phyloP scores from a whole-genome alignment of 2,797 vertebrate species.

The Gallinago solitaria region DNA sequence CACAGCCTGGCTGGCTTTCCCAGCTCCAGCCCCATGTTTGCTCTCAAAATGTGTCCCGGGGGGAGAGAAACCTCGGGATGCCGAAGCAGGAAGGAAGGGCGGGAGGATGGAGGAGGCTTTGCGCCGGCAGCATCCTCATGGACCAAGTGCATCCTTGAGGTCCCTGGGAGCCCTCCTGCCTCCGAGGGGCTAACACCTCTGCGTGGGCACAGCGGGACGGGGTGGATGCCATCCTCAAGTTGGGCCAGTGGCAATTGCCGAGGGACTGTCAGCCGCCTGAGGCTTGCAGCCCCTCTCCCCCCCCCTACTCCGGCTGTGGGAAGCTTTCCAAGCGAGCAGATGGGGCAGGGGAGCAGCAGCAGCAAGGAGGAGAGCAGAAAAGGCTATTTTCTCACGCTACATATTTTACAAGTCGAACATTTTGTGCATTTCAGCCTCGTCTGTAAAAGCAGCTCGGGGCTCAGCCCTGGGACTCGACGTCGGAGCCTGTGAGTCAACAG shows the following conservation, averaged over 20 bases:
- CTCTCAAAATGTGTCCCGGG: fast-evolving
- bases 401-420: constrained; percentile 54
- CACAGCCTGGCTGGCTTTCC: not conserved
- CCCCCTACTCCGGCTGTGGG: constrained; percentile 22
- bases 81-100: fast-evolving
- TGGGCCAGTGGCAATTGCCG: fast-evolving
- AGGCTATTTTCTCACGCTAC: constrained; percentile 62
- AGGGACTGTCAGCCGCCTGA: not conserved
- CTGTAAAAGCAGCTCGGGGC: constrained; percentile 25
- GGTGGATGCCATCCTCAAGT: not conserved
- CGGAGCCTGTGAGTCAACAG: not conserved
- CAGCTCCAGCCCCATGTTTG: not conserved
- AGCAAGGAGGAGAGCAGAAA: constrained; percentile 53
- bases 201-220: fast-evolving
- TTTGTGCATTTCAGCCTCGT: constrained; percentile 43
- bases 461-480: not conserved
- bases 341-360: constrained; percentile 62
- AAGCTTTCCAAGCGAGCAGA: constrained; percentile 74
- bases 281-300: not conserved
- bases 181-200: not conserved
- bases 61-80: not conserved
- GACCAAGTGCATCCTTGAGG: not conserved
- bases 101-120: not conserved
- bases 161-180: not conserved
- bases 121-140: fast-evolving